A percentile compares a stretch with the other conserved stretches of the same genome.
phyloP scores from a whole-genome alignment of 1,140 invertebrate genomes.

The Zaprionus capensis region DNA sequence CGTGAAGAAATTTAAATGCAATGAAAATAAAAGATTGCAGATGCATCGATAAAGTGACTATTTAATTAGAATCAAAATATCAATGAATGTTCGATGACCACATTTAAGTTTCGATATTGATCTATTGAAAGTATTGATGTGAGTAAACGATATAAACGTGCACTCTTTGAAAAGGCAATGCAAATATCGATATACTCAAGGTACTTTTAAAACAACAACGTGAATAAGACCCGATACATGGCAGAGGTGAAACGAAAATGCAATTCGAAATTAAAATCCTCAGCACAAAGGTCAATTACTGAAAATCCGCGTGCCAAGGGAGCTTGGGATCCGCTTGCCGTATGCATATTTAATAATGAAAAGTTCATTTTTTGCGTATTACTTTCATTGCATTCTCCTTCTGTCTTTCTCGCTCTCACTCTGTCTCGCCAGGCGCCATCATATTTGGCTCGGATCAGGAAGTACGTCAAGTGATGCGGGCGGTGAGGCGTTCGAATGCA shows the following conservation, averaged over 20 bases:
- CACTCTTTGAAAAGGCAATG: background rate
- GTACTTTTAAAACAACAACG: background rate
- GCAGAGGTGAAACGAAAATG: background rate
- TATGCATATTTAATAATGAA: constrained; percentile 52
- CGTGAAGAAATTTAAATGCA: background rate
- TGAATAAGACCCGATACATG: background rate
- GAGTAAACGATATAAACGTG: background rate
- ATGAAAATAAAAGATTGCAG: background rate
- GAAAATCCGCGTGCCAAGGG: background rate
- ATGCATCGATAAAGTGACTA: no score
- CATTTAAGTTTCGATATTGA: background rate
- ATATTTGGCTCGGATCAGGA: constrained; percentile 98
- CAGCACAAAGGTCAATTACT: background rate
- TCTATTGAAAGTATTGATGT: background rate
- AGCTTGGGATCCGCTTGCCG: background rate
- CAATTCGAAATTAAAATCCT: background rate
- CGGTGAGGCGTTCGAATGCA: constrained; percentile 93
- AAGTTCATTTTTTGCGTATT: constrained; percentile 21
- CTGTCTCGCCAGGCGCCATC: constrained; percentile 91
- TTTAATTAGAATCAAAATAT: no score
- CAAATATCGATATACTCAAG: background rate
- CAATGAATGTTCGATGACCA: no score
- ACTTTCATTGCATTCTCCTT: background rate
- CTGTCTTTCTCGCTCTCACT: background rate
- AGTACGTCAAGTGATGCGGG: constrained; percentile 96